These are phyloP conservation scores for Siphamia tubifer DNA, from an alignment of 2,113 vertebrate genomes.

Conservation along the genomic window DNA sequence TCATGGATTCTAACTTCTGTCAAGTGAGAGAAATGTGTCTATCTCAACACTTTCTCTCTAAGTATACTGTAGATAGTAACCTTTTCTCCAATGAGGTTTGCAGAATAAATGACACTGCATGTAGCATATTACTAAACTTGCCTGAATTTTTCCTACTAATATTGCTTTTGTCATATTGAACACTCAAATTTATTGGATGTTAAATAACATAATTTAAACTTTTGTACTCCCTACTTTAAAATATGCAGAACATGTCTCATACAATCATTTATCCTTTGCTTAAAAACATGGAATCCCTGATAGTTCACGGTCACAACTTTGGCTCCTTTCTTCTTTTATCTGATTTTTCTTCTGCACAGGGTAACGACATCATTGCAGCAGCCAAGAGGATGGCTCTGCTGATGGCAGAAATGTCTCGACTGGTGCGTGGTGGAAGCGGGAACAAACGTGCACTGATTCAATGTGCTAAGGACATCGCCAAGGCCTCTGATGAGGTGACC, in stretches of 20 bases:
- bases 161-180: slow-evolving; percentile 15
- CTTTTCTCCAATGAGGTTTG: background rate
- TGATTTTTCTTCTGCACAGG: slow-evolving; percentile 74
- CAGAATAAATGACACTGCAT: slow-evolving; percentile 37
- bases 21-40: background rate
- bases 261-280: background rate
- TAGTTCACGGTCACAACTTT: background rate
- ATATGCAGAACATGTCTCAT: background rate
- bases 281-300: background rate
- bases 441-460: slow-evolving; percentile 98
- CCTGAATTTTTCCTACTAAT: slow-evolving; percentile 1
- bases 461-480: slow-evolving; percentile 98
- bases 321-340: background rate
- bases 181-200: background rate
- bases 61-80: background rate
- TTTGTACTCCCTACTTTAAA: too few species aligned
- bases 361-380: slow-evolving; percentile 97
- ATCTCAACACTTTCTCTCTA: background rate
- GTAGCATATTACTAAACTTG: slow-evolving; percentile 24
- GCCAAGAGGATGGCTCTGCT: slow-evolving; percentile 98
- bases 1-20: slow-evolving; percentile 44
- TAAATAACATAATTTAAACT: background rate
- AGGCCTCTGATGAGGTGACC: slow-evolving; percentile 97
- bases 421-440: slow-evolving; percentile 94
- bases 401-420: slow-evolving; percentile 98